Evolutionary conservation across 1,140 invertebrate species (phyloP), one percentile per base, ranked within the genome.

Genomic region (Euborellia annulipes): DNA sequence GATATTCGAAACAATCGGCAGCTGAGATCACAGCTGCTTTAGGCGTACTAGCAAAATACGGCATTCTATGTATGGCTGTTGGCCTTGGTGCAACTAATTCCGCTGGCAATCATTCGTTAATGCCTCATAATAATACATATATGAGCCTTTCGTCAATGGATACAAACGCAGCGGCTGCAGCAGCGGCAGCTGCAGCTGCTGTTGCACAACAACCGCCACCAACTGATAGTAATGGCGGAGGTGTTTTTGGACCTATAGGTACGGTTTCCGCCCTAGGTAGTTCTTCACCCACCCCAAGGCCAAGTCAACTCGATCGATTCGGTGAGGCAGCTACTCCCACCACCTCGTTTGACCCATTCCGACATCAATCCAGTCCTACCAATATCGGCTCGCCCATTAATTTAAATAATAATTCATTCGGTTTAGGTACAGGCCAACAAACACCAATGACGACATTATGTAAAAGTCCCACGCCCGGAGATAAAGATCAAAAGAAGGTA

Each of bases 1-100:
- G 92, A 22, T 94, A 91, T 66, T 75, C 81, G 38, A 92, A 96
- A 57, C 76, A 78, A 41, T 86, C 82, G 36, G 79, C 86, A 39
- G 74, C 76, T 20, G 93, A 98, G 65, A 92, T 96, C 41, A 78
- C 81, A 52, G 72, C 82, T 3, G 91, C 93, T n/a, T 76, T 97
- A 58, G 78, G 79, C 41, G 89, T 91, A 19, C 73, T 97, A 42
- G 87, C 89, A 53, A 93, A 86, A 62, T 81, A 95, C 68, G 90
- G 92, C 56, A 83, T 96, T 49, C 71, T 96, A 18, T 89, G 87
- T 32, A 78, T 94, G 67, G 86, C 87, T 14, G 71, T 93, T 44
- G 85, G 86, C 3, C 64, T 89, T n/a, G n/a, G n/a, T n/a, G n/a
- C n/a, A n/a, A n/a, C n/a, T n/a, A n/a, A n/a, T n/a, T n/a, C 48